Base-by-base conservation (phyloP, 1,140 invertebrate genomes). In the Nasonia giraulti region DNA sequence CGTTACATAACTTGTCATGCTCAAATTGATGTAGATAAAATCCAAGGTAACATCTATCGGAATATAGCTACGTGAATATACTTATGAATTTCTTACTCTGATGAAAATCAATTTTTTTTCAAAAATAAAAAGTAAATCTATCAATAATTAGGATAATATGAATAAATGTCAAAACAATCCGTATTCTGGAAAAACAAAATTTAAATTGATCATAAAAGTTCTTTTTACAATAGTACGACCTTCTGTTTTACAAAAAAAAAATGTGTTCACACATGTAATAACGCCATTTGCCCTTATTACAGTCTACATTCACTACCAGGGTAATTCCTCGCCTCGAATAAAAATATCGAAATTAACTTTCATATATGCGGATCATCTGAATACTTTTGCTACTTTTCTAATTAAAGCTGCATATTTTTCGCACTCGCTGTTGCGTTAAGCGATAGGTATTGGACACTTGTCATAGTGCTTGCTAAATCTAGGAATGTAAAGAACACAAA, bases 161-260 rank as follows among this genome's bases (percentile, higher is more conserved):
- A 44, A n/a, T 75, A 75, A 40, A 37, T 75, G 20, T 44, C 10
- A 44, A 40, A 75, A 44, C 8, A 2, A 44, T 40, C 37, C 7
- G 37, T 44, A 10, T 40, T 75, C 12, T 71, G 31, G 73, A 75
- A 40, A 80, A 71, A 82, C 47, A 74, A 73, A 81, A 47, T 74
- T 82, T 74, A 75, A 82, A 74, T 50, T 27, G 74, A 82, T 74
- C 27, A 37, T n/a, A 62, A 62, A 82, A 82, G 27, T 31, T 55
- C 17, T 82, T 82, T 82, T 74, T 82, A 82, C 78, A 80, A 69
- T 69, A 69, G 78, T 69, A 80, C 62, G 66, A 80, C 37, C 27
- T 66, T 31, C 2, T 37, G 14, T 66, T 80, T 68, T 80, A 37
- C 33, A 69, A 33, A 80, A 69, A 79, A 27, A 80, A 80, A 37